phyloP scores from a whole-genome alignment of 2,888 invertebrate genomes.

The Caenorhabditis parvicauda region DNA sequence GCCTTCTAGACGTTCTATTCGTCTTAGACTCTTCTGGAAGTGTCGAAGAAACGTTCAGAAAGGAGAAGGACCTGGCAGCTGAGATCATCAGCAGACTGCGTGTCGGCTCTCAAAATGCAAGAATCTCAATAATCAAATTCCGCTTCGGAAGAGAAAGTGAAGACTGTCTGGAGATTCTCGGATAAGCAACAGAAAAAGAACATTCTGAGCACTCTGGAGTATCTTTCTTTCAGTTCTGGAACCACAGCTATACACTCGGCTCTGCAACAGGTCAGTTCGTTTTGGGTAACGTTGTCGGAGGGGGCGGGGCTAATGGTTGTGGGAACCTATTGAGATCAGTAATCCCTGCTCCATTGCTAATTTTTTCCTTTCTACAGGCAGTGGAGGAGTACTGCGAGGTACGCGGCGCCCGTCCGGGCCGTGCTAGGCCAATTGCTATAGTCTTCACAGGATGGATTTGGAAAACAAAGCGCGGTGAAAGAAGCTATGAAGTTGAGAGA shows the following conservation, averaged over 20 bases:
- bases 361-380: too few species aligned
- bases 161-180: conserved; percentile 39
- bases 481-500: conserved; percentile 33
- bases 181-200: conserved; percentile 10
- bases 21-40: conserved; percentile 49
- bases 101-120: conserved; percentile 43
- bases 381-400: conserved; percentile 32
- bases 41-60: conserved; percentile 45
- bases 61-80: conserved; percentile 46
- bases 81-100: conserved; percentile 36
- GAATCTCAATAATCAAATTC: conserved; percentile 49
- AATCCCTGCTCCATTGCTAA: too few species aligned
- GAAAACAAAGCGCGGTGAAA: conserved; percentile 27
- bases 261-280: too few species aligned
- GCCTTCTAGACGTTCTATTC: conserved; percentile 47
- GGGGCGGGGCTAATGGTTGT: too few species aligned
- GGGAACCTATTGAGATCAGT: too few species aligned
- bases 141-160: conserved; percentile 42
- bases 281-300: too few species aligned
- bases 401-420: conserved; percentile 40
- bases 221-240: conserved; percentile 37
- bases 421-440: conserved; percentile 45
- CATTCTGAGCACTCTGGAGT: conserved; percentile 21
- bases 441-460: conserved; percentile 54
- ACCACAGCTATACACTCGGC: conserved; percentile 48